Conservation (phyloP, 2,888 invertebrate species). For the Scaptomyza polygonia region DNA sequence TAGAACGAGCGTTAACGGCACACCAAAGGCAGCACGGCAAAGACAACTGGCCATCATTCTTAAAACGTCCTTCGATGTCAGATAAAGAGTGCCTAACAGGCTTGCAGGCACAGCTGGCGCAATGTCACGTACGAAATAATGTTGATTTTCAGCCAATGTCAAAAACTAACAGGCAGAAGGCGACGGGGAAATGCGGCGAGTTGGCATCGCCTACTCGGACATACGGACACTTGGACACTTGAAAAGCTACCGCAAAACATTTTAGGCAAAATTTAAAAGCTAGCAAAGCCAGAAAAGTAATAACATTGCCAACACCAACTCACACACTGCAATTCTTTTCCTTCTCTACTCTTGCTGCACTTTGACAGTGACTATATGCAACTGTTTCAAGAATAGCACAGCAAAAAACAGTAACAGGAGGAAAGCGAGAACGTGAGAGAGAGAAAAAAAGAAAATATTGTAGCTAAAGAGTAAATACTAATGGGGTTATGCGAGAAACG, state of each 20-base stretch:
- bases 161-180: neutral
- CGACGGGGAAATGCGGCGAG: neutral
- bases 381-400: neutral
- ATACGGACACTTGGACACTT: slow-evolving; percentile 14
- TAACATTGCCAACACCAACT: slow-evolving; percentile 36
- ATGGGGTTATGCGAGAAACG: too few relatives aligned
- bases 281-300: slow-evolving; percentile 33
- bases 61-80: slow-evolving; percentile 30
- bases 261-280: slow-evolving; percentile 45
- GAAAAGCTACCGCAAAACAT: slow-evolving; percentile 35
- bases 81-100: slow-evolving; percentile 32
- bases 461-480: slow-evolving; percentile 16
- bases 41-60: slow-evolving; percentile 20
- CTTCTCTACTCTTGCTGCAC: slow-evolving; percentile 28
- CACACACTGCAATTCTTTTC: slow-evolving; percentile 23
- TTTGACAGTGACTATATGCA: slow-evolving; percentile 32
- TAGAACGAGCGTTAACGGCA: slow-evolving; percentile 2
- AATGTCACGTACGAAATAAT: slow-evolving; percentile 54
- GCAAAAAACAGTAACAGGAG: neutral
- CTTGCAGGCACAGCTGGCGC: slow-evolving; percentile 34
- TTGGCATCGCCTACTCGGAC: slow-evolving; percentile 16
- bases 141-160: slow-evolving; percentile 48
- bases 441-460: neutral
- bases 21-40: neutral
- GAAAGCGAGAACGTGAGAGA: neutral